Percentiles rank a stretch among this genome's conserved stretches.
Evolutionary conservation across 1,140 invertebrate genomes (phyloP).

Genomic region (Amyelois transitella): DNA sequence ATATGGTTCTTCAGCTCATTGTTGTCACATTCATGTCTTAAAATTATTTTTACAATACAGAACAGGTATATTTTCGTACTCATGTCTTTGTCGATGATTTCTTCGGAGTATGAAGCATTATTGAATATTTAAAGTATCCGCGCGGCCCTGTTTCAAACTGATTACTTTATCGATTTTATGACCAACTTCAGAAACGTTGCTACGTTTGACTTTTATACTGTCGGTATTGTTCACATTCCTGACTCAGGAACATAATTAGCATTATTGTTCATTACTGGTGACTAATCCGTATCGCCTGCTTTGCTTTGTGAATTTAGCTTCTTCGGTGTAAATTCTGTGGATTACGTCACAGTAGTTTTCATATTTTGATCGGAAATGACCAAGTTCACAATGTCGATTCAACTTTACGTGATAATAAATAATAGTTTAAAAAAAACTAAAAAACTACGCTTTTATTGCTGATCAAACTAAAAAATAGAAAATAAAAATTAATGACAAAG

Average conservation of each 20-base stretch:
- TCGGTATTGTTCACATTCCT: background rate
- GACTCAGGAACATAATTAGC: background rate
- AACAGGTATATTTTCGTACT: no score
- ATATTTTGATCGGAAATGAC: background rate
- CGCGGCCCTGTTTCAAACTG: background rate
- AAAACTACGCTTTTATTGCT: background rate
- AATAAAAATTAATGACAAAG: no score
- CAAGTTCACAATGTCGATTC: background rate
- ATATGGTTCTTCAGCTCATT: no score
- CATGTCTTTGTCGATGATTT: background rate
- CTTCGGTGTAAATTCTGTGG: background rate
- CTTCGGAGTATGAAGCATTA: background rate
- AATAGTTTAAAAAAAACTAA: no score
- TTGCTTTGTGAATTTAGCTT: background rate
- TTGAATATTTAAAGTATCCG: background rate
- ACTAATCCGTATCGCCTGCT: background rate
- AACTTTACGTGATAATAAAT: background rate
- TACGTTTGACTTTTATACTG: no score
- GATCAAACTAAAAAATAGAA: no score
- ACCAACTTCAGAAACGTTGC: background rate
- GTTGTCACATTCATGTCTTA: no score
- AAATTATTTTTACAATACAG: no score
- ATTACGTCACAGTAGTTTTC: background rate
- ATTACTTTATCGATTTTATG: background rate
- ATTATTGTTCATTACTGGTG: background rate